Evolutionary conservation across 2,888 invertebrate species (phyloP).

Genomic region (Volucella zonaria): DNA sequence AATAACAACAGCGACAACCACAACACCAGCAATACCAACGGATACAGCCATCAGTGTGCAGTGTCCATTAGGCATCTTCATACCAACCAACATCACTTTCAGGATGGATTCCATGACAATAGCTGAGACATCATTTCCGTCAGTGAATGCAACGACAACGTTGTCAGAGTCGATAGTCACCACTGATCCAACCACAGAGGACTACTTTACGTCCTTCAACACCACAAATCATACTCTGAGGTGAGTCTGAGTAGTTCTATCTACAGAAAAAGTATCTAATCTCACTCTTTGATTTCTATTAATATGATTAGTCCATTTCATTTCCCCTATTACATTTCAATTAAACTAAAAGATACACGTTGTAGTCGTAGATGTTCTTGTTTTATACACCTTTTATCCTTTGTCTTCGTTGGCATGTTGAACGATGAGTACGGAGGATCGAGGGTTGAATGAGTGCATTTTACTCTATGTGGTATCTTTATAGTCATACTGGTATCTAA

Average conservation of each 20-base stretch:
- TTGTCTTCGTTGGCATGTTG: neutral
- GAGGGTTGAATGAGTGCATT: neutral
- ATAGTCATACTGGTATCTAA: neutral
- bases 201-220: constrained; percentile 48
- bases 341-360: constrained; percentile 17
- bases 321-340: constrained; percentile 24
- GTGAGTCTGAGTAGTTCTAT: constrained; percentile 37
- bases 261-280: too few species aligned
- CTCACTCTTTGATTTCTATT: too few species aligned
- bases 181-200: constrained; percentile 18
- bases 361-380: neutral
- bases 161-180: constrained; percentile 38
- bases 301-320: neutral
- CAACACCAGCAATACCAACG: constrained; percentile 18
- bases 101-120: constrained; percentile 39
- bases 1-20: constrained; percentile 13
- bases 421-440: neutral
- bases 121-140: constrained; percentile 21
- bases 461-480: neutral
- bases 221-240: constrained; percentile 58
- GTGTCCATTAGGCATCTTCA: constrained; percentile 31
- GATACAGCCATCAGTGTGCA: constrained; percentile 22
- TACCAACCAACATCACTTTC: constrained; percentile 22
- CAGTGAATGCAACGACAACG: constrained; percentile 35
- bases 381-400: neutral